Conservation (phyloP, 2,888 invertebrate genomes). For the Conus canariensis region DNA sequence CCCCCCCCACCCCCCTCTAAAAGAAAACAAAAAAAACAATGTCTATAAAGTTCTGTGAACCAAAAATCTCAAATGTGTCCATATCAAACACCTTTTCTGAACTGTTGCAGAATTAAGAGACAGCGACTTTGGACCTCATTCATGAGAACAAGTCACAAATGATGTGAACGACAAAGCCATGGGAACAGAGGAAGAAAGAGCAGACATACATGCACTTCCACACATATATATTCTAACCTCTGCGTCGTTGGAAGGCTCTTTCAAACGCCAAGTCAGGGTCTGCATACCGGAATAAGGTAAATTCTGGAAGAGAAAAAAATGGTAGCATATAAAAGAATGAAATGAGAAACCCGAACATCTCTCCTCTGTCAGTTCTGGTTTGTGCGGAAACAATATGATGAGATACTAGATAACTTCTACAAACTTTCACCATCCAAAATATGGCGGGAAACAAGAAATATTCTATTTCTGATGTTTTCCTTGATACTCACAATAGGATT, state of each 20-base stretch:
- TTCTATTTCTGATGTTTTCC: background rate
- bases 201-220: too few species aligned
- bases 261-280: constrained; percentile 7
- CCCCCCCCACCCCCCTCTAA: too few species aligned
- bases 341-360: too few species aligned
- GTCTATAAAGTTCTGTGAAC: background rate
- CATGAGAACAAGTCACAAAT: too few species aligned
- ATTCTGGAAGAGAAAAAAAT: background rate
- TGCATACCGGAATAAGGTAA: constrained; percentile 2
- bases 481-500: too few species aligned
- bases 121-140: too few species aligned
- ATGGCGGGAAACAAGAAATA: background rate
- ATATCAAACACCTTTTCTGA: background rate
- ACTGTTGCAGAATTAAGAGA: too few species aligned
- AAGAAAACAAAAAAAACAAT: background rate
- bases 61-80: background rate
- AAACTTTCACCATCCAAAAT: background rate
- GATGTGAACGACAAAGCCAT: too few species aligned
- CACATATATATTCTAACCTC: background rate
- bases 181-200: background rate
- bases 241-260: constrained; percentile 9
- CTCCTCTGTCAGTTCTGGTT: too few species aligned
- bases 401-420: background rate
- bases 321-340: background rate
- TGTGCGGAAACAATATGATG: background rate